Base-by-base conservation (phyloP, 2,888 invertebrate species). In the Amaurobius ferox region DNA sequence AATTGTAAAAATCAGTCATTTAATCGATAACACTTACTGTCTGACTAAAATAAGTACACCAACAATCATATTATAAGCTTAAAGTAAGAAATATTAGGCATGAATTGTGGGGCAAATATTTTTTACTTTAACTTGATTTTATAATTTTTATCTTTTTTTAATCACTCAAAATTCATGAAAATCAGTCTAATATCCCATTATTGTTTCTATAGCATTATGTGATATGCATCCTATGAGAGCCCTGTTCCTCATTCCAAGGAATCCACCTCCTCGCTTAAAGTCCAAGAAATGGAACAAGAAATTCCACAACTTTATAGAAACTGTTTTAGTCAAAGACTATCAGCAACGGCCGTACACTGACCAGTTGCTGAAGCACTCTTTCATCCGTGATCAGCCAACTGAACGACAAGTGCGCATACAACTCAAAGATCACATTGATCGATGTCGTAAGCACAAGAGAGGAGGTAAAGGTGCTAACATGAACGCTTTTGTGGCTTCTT, bases 181-280 rank as follows among this genome's bases (percentile, higher is more conserved):
- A n/a, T n/a, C n/a, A n/a, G n/a, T n/a, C n/a, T n/a, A n/a, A n/a
- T n/a, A n/a, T n/a, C n/a, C n/a, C n/a, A n/a, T n/a, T n/a, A n/a
- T n/a, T n/a, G n/a, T n/a, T 91, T 90, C 9, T 35, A 89, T 91
- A 91, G 93, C 99, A 48, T 94, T 99, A 86, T 99, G 99, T 93
- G 99, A 99, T 93, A 94, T 99, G 92, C 99, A 99, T 93, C 99
- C 99, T 29, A 99, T 99, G 99, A 94, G 99, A 90, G 99, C 99
- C 89, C 94, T 99, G 89, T 99, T 99, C 93, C 94, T 99, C 90
- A 99, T 99, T 92, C 99, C 99, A 89, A 94, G 99, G 91, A 99
- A 99, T 92, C 96, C 98, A 89, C 98, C 99, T 74, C 99, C 99
- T 68, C 94, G 98, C 90, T 94, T 99, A 90, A 99, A 98, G 93